Evolutionary conservation across 2,888 invertebrate genomes (phyloP), one percentile per base, ranked within the genome.

Genomic region (Meta bourneti): DNA sequence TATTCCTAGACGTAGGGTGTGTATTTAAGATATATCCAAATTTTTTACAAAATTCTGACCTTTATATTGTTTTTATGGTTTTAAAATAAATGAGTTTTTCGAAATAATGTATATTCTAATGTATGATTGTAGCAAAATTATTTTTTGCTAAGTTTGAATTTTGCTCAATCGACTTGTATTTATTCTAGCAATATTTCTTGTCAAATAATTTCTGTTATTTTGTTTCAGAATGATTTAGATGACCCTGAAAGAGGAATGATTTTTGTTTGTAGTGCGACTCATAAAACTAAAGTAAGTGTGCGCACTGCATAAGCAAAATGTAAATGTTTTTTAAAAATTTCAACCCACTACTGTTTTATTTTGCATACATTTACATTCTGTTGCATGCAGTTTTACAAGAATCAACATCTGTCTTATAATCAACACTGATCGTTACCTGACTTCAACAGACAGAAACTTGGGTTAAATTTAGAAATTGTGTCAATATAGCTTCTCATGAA

Each of bases 181-280:
- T 34, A 34, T 34, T 34, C 34, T 4, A 34, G 4, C 34, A 34
- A 34, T 34, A 34, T 34, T 34, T 34, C 34, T 34, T 34, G 34
- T 34, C 34, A 34, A 34, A 20, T 51, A 54, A 7, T 80, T 13
- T 54, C 82, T 75, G 16, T 49, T 71, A 48, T 49, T 74, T 83
- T 48, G 49, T 75, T 87, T 19, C 71, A 86, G 96, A 99, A 99
- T 95, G 99, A 99, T 95, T 96, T 99, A 91, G 99, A 99, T 95
- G 99, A 99, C 95, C 99, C 99, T 0, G 99, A 99, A 94, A 96
- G 99, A 94, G 99, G 99, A 93, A 99, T 99, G 98, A 98, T 99
- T 94, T 99, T 99, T 95, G 99, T 99, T 11, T 99, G 99, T 95
- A 98, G 99, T 6, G 99, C 99, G 7, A 99, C 99, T 1, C 99